phyloP scores from a whole-genome alignment of 2,888 invertebrate species.

The Calameuta pallipes region DNA sequence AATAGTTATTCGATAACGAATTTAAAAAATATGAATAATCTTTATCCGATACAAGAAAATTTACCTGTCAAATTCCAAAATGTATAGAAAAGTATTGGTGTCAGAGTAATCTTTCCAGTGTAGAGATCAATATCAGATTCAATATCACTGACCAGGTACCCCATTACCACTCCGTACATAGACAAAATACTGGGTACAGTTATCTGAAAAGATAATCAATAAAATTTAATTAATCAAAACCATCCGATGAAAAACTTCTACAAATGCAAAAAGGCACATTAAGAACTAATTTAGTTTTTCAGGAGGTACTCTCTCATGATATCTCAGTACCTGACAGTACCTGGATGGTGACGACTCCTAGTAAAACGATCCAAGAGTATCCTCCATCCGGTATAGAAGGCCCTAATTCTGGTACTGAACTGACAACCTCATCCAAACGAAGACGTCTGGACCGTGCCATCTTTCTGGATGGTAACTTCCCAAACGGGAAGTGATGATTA shows the following conservation, averaged over 20 bases:
- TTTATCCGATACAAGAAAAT: background rate
- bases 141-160: constrained; percentile 34
- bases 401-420: constrained; percentile 75
- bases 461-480: constrained; percentile 11
- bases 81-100: constrained; percentile 72
- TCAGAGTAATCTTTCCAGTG: constrained; percentile 71
- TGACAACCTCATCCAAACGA: constrained; percentile 71
- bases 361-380: constrained; percentile 75
- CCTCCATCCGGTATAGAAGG: constrained; percentile 76
- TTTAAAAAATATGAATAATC: background rate
- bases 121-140: constrained; percentile 64
- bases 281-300: background rate
- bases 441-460: constrained; percentile 50
- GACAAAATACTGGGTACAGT: constrained; percentile 55
- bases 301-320: background rate
- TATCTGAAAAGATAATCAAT: constrained; percentile 40
- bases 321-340: constrained; percentile 46
- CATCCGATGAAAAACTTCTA: background rate
- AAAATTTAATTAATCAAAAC: background rate
- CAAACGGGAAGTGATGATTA: background rate
- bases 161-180: constrained; percentile 54
- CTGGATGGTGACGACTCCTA: constrained; percentile 72
- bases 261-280: background rate
- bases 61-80: constrained; percentile 70
- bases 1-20: constrained; percentile 1